A percentile compares a stretch with the other conserved stretches of the same genome.
phyloP scores from a whole-genome alignment of 92 coral and sea anemone species.

The Palythoa grandis region DNA sequence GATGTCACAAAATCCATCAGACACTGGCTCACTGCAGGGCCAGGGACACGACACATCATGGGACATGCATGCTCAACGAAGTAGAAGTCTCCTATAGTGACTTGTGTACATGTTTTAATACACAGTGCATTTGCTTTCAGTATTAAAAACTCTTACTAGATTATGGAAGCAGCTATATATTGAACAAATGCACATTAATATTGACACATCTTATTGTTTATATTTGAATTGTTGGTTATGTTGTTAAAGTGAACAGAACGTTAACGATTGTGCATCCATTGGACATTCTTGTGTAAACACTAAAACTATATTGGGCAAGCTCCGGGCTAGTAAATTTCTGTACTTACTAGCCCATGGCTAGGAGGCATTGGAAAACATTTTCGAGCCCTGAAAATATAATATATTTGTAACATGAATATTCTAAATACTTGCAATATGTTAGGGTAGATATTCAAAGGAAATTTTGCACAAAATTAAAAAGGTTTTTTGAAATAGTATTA shows the following conservation, averaged over 20 bases:
- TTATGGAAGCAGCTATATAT: conserved; percentile 31
- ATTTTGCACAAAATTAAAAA: no score
- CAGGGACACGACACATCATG: conserved; percentile 20
- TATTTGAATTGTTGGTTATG: not conserved
- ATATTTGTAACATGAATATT: no score
- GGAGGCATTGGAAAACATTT: not conserved
- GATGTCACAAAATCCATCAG: not conserved
- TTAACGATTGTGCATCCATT: not conserved
- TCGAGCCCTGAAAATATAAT: conserved; percentile 12
- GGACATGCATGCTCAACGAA: conserved; percentile 15
- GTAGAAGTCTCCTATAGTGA: conserved; percentile 10
- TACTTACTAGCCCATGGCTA: conserved; percentile 14
- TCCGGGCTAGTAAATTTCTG: conserved; percentile 20
- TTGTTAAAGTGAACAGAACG: not conserved
- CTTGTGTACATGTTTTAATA: conserved; percentile 3
- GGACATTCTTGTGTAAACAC: not conserved
- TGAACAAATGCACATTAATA: not conserved
- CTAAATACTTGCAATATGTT: no score
- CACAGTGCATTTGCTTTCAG: conserved; percentile 26
- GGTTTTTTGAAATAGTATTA: no score
- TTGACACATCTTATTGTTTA: conserved; percentile 1
- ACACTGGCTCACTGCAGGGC: conserved; percentile 25
- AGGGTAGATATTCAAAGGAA: no score
- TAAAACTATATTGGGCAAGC: conserved; percentile 27
- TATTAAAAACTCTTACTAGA: conserved; percentile 12